Evolutionary conservation across 2,888 invertebrate genomes (phyloP), one percentile per base, ranked within the genome.

Genomic region (Drosophila emarginata): DNA sequence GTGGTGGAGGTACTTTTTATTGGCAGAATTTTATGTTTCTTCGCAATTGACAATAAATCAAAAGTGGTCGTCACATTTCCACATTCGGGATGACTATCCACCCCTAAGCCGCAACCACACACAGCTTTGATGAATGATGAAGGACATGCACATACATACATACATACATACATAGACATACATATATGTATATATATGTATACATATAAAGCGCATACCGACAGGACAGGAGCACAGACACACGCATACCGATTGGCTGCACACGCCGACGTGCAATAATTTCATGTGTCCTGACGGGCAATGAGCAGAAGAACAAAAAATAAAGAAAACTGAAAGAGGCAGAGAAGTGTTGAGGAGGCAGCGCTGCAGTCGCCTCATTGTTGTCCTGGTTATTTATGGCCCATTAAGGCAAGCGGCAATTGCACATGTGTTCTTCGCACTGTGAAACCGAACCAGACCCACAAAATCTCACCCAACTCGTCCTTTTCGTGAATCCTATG

Each of bases 381-480:
- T 89, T 89, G 82, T 85, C 76, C 76, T 57, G 67, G 77, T 89
- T 85, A 89, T 89, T 89, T 90, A 89, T 89, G 79, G 85, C 79
- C 90, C 89, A 89, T 89, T 89, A 89, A 81, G 83, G 77, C 79
- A 77, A 88, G 77, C 81, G 86, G 86, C 78, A 77, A 78, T 83
- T 85, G 87, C 89, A 87, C 83, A 87, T 88, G 87, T 87, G 86
- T 80, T 87, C 80, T 84, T 87, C 80, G 78, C 87, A 85, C 82
- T 71, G 58, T 64, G 64, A 58, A 50, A 39, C 32, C 61, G 53
- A 37, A 21, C 32, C n/a, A 52, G 56, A 12, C 15, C 39, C 28
- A 5, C 50, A 21, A 21, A 12, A 32, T 32, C 18, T 21, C 45
- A 12, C 62, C 32, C 28, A 53, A 6, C 1, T 9, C n/a, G 26